Conservation (phyloP, 92 coral and sea anemone genomes). For the Heliopora coerulea region DNA sequence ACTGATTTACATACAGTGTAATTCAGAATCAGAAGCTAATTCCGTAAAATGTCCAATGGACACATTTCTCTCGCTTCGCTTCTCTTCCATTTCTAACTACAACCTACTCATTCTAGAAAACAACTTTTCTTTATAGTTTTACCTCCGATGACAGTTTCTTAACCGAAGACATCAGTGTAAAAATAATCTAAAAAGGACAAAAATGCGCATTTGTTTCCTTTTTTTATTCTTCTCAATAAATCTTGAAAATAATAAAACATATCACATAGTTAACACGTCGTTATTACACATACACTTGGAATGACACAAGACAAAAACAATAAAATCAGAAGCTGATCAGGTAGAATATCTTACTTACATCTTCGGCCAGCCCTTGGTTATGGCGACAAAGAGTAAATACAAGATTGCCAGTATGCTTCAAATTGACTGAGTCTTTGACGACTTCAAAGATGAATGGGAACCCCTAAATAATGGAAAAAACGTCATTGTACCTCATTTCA, state of each 20-base stretch:
- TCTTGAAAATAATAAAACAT: no score
- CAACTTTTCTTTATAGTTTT: no score
- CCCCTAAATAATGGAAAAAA: conserved; percentile 55
- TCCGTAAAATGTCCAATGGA: no score
- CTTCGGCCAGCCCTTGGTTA: conserved; percentile 86
- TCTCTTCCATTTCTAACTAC: neutral
- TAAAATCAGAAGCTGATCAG: neutral
- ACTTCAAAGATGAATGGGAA: conserved; percentile 93
- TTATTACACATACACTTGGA: no score
- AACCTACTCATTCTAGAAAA: neutral
- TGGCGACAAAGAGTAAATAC: conserved; percentile 81
- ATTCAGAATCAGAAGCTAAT: no score
- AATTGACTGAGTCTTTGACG: conserved; percentile 87
- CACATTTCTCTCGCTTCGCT: no score
- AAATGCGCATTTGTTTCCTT: no score
- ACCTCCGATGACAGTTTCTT: conserved; percentile 97
- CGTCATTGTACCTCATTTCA: neutral
- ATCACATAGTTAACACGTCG: no score
- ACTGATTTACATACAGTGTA: no score
- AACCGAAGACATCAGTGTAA: conserved; percentile 86
- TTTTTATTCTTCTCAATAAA: no score
- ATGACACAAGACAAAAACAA: neutral
- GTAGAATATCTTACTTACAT: conserved; percentile 53
- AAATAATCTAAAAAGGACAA: conserved; percentile 60
- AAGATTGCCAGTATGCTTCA: conserved; percentile 88